Conservation (phyloP, 2,888 invertebrate species). For the Opisthograptis luteolata region DNA sequence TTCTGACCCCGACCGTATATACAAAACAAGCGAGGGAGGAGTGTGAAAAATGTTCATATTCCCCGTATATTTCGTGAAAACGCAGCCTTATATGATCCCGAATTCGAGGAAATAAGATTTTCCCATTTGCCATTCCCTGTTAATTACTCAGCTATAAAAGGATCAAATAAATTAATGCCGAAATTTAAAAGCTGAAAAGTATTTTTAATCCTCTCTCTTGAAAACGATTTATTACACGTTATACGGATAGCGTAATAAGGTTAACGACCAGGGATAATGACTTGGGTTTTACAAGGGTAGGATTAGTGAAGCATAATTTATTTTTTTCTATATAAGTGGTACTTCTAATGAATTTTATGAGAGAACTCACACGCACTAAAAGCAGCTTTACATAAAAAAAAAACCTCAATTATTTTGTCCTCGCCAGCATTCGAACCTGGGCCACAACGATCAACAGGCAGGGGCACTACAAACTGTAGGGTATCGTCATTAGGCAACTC, state of each 20-base stretch:
- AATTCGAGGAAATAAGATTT: conserved; percentile 17
- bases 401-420: no score
- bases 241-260: conserved; percentile 28
- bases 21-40: no score
- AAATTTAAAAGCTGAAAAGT: conserved; percentile 40
- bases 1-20: no score
- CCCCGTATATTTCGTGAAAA: no score
- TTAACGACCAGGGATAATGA: conserved; percentile 25
- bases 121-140: conserved; percentile 19
- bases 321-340: conserved; percentile 22
- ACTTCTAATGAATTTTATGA: no score
- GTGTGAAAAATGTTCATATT: no score
- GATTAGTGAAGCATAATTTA: conserved; percentile 26
- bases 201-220: conserved; percentile 40
- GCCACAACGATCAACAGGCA: no score
- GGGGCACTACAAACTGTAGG: no score
- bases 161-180: conserved; percentile 43
- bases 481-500: no score
- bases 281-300: conserved; percentile 28
- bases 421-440: no score
- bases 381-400: no score
- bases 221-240: conserved; percentile 43
- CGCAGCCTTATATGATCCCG: conserved; percentile 25
- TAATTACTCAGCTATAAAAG: conserved; percentile 46
- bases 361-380: no score